Base-by-base conservation (phyloP, 2,113 vertebrate species). In the Nannospalax galili region DNA sequence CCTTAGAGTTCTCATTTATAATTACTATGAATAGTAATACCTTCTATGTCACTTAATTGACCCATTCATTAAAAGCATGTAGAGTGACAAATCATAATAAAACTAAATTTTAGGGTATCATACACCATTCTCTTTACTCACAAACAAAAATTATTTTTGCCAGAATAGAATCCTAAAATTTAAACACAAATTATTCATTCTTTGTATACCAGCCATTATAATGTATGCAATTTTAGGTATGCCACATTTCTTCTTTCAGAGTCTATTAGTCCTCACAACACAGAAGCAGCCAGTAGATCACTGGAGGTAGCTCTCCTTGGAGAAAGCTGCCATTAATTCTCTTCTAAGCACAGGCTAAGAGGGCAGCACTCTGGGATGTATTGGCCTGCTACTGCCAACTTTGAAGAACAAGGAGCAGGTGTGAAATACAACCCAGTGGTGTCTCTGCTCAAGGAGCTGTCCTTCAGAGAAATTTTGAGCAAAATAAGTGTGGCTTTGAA, bases 251-350 rank as follows among this genome's bases (percentile, higher is more conserved):
- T 93, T 75, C 8, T 73, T 94, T 92, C 30, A 42, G 78, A 96
- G 40, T 42, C 73, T 64, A 16, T 84, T 74, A 90, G 56, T 88
- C 65, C 52, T 93, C 7, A 26, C 32, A 74, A 40, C 7, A 52
- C 7, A 58, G 42, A 22, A n/a, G 28, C 24, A 35, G 24, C 77
- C 67, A 77, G 69, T 28, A 64, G 88, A 60, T 20, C 60, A 6
- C 19, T 40, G 58, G 69, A 26, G 20, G 19, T 35, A 75, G 42
- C 69, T 94, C 73, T 70, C 73, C 95, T 60, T 85, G 77, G 62
- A 96, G 15, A 72, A n/a, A n/a, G n/a, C n/a, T n/a, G n/a, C 77
- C 26, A 79, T 93, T 95, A 81, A 52, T 85, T 92, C 19, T 86
- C 56, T 84, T 91, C 56, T 75, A 45, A 95, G 67, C n/a, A 20